These are phyloP conservation scores for Auanema freiburgensis DNA, from an alignment of 2,888 invertebrate species.

Conservation along the genomic window DNA sequence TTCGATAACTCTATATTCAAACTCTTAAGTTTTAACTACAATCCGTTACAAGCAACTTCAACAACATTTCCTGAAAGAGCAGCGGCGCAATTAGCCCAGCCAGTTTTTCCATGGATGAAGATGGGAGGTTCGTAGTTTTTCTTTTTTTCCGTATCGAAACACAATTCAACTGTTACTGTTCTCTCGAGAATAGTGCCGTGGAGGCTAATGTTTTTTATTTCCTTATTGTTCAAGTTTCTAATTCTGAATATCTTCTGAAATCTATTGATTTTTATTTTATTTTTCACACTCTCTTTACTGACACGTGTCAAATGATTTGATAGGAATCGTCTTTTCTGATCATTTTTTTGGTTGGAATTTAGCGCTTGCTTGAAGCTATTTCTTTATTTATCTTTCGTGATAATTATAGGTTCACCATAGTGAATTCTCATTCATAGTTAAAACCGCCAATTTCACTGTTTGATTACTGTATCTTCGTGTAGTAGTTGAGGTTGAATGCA, in stretches of 20 bases:
- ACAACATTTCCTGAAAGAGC: slow-evolving; percentile 40
- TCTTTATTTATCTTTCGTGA: neutral
- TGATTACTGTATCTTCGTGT: too few species aligned
- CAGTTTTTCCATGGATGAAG: slow-evolving; percentile 64
- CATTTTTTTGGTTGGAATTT: too few species aligned
- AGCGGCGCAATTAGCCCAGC: slow-evolving; percentile 42
- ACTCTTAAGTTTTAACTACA: slow-evolving; percentile 32
- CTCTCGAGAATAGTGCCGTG: neutral
- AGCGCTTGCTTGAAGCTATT: neutral
- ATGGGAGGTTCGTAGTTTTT: slow-evolving; percentile 54
- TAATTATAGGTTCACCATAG: slow-evolving; percentile 3
- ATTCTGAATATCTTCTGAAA: neutral
- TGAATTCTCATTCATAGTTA: too few species aligned
- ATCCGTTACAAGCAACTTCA: slow-evolving; percentile 37
- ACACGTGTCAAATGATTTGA: neutral
- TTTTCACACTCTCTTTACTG: neutral
- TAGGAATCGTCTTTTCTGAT: neutral
- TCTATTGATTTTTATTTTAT: slow-evolving; percentile 1
- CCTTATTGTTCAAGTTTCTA: too few species aligned
- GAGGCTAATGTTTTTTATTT: too few species aligned
- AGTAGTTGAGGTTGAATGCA: too few species aligned
- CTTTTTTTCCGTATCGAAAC: neutral
- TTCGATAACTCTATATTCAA: slow-evolving; percentile 14
- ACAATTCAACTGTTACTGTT: neutral
- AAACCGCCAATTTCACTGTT: too few species aligned